Conservation (phyloP, 53 echinoderm and acorn worm species). For the Henricia sp. region DNA sequence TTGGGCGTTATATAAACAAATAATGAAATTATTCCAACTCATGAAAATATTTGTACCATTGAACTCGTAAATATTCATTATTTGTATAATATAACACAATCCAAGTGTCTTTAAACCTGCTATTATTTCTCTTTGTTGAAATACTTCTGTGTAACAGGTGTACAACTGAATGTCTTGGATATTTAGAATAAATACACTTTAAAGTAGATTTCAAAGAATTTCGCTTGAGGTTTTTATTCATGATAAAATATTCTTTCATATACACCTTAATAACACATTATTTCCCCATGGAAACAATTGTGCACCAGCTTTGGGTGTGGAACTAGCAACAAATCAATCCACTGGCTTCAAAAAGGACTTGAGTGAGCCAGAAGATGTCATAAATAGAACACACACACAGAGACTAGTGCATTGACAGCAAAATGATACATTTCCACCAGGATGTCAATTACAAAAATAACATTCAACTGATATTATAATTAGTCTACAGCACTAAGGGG, state of each 20-base stretch:
- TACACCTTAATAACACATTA: neutral
- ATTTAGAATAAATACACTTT: no score
- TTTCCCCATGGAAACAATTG: conserved; percentile 46
- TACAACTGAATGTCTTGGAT: no score
- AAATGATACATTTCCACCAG: conserved; percentile 20
- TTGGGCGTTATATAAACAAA: no score
- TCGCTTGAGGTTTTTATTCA: neutral
- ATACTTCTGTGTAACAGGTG: no score
- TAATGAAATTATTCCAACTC: no score
- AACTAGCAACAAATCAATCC: conserved; percentile 38
- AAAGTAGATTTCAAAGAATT: no score
- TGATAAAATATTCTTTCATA: conserved; percentile 1
- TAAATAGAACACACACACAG: conserved; percentile 36
- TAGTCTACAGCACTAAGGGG: no score
- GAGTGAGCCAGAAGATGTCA: conserved; percentile 81
- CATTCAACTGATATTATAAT: neutral
- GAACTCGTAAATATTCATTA: no score
- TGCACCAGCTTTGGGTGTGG: conserved; percentile 12
- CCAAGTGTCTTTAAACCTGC: neutral
- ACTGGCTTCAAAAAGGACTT: conserved; percentile 67
- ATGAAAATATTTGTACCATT: no score
- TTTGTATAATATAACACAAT: no score
- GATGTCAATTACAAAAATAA: neutral
- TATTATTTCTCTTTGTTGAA: neutral
- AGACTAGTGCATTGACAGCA: conserved; percentile 32